phyloP scores from a whole-genome alignment of 1,140 invertebrate species.

The Aphaenogaster ashmeadi region DNA sequence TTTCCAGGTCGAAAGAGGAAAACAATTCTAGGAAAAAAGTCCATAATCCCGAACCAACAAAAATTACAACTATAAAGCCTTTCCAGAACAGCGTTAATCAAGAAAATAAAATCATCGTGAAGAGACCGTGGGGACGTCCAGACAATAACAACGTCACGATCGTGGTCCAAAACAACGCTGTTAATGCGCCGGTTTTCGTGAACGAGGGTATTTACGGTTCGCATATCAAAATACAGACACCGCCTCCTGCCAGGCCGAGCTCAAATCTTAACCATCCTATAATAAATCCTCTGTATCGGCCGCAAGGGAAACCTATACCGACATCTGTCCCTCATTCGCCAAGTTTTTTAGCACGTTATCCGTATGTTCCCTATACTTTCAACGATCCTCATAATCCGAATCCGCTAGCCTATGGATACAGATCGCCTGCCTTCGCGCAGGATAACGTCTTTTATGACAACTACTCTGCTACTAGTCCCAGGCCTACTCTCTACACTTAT shows the following conservation, averaged over 20 bases:
- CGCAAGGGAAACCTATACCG: constrained; percentile 52
- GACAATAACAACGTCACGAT: constrained; percentile 83
- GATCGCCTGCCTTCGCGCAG: constrained; percentile 61
- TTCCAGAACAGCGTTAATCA: constrained; percentile 81
- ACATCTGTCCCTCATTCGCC: constrained; percentile 62
- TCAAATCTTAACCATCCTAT: neutral
- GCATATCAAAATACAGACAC: constrained; percentile 13
- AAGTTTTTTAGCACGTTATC: neutral
- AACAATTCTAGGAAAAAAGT: neutral
- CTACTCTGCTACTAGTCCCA: constrained; percentile 49
- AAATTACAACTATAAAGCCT: constrained; percentile 64
- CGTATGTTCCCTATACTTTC: constrained; percentile 79
- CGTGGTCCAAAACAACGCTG: constrained; percentile 83
- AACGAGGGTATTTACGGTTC: constrained; percentile 81
- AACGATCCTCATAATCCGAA: constrained; percentile 83
- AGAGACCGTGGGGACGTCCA: constrained; percentile 76
- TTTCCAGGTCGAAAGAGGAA: constrained; percentile 6
- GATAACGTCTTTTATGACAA: constrained; percentile 77
- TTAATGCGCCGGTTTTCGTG: constrained; percentile 82
- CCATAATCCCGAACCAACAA: neutral
- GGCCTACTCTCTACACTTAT: constrained; percentile 73
- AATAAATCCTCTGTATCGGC: neutral
- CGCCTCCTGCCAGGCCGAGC: neutral
- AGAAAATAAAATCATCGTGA: constrained; percentile 81
- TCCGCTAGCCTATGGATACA: constrained; percentile 79